These are phyloP conservation scores for Hyphantria cunea DNA, from an alignment of 1,140 invertebrate genomes.

Conservation along the genomic window DNA sequence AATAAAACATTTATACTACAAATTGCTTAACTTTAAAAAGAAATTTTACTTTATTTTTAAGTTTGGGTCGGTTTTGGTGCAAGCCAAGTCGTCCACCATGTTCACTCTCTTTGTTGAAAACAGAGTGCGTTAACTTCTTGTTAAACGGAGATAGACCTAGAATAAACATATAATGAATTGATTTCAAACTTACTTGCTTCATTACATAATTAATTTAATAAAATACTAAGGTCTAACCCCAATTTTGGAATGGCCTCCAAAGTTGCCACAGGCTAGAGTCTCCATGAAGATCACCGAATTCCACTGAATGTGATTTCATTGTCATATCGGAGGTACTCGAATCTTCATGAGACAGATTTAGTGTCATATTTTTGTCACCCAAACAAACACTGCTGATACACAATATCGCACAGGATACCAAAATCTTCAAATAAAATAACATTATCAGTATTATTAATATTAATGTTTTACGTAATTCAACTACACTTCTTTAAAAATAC, in stretches of 20 bases:
- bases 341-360: constrained; percentile 2
- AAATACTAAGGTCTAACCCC: constrained; percentile 45
- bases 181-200: no score
- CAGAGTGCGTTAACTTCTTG: constrained; percentile 44
- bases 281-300: constrained; percentile 34
- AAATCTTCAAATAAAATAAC: constrained; percentile 14
- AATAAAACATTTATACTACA: constrained; percentile 37
- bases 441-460: background rate
- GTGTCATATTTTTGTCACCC: constrained; percentile 31
- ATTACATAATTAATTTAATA: no score
- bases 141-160: constrained; percentile 53
- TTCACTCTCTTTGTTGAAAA: constrained; percentile 40
- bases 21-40: constrained; percentile 60
- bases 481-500: constrained; percentile 14
- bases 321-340: no score
- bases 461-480: background rate
- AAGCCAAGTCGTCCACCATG: constrained; percentile 32
- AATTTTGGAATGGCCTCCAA: constrained; percentile 51
- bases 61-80: constrained; percentile 38
- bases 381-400: constrained; percentile 34
- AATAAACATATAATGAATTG: constrained; percentile 17
- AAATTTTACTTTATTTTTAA: constrained; percentile 62
- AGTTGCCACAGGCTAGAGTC: constrained; percentile 39
- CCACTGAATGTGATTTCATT: constrained; percentile 2
- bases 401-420: constrained; percentile 26